Base-by-base conservation (phyloP, 2,888 invertebrate species). In the Dastarcus helophoroides region DNA sequence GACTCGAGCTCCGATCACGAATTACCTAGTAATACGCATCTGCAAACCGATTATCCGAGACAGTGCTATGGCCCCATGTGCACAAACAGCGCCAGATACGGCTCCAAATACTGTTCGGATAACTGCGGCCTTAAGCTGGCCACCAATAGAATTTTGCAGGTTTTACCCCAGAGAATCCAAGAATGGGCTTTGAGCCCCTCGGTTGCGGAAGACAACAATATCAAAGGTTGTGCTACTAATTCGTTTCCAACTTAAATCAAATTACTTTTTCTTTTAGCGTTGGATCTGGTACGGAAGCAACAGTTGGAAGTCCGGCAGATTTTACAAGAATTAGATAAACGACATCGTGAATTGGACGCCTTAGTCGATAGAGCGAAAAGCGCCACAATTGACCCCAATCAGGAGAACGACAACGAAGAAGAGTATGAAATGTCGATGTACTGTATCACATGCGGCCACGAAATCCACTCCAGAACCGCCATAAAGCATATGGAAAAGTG, bases 401-500 rank as follows among this genome's bases (percentile, higher is more conserved):
- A 63, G 17, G 74, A 73, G 22, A 71, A 70, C 36, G 79, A 81
- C 36, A 64, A 69, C 4, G 71, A 71, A 42, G 73, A 71, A 37
- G 78, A 79, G 47, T 55, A 54, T 11, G 78, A 78, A 47, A 71
- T 73, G 28, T 77, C 78, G 46, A 85, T 90, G 72, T 90, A 90
- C 58, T 97, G 97, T 60, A 88, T 95, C 16, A 94, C 94, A 0
- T 97, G 97, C 62, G 95, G 95, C 0, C 89, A 89, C 57, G 94
- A 95, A 65, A 83, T 95, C 36, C 84, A 88, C 56, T 84, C 89
- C 1, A 76, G 82, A 31, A 84, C 86, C 0, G 94, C 93, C 0
- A 76, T 94, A 11, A 86, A 88, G 49, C 97, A 97, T 54, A 91
- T 97, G 90, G 95, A 94, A 64, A 91, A 91, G 58, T 97, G 95